A percentile compares a stretch with the other conserved stretches of the same genome.
Evolutionary conservation across 1,140 invertebrate genomes (phyloP).

Genomic region (Calephelis virginiensis): DNA sequence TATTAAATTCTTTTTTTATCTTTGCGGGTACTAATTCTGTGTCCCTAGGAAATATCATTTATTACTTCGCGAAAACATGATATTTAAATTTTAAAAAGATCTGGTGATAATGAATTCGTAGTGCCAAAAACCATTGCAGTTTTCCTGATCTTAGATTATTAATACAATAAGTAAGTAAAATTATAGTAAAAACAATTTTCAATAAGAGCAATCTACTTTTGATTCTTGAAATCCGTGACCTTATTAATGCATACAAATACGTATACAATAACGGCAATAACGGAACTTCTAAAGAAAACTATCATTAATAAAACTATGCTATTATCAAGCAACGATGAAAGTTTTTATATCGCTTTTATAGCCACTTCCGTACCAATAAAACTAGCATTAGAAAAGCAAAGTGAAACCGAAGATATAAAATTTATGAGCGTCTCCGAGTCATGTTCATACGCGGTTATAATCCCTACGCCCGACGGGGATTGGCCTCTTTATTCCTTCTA

Average conservation of each 20-base stretch:
- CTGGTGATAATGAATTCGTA: too few relatives aligned
- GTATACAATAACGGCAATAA: neutral
- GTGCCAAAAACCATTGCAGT: too few relatives aligned
- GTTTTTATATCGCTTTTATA: conserved; percentile 5
- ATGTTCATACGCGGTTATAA: conserved; percentile 33
- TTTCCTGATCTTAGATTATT: too few relatives aligned
- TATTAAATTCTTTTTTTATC: too few relatives aligned
- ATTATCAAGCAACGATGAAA: conserved; percentile 4
- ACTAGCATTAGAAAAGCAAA: conserved; percentile 19
- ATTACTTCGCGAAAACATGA: too few relatives aligned
- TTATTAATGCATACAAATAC: neutral
- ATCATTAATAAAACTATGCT: neutral
- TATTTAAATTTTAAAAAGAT: too few relatives aligned
- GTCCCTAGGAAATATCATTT: too few relatives aligned
- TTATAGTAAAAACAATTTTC: too few relatives aligned
- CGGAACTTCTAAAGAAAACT: neutral
- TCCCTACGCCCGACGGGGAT: conserved; percentile 34
- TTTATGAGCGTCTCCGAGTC: conserved; percentile 6
- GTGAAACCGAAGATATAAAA: conserved; percentile 14
- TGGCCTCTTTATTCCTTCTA: conserved; percentile 43
- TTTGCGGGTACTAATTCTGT: too few relatives aligned
- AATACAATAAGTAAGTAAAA: too few relatives aligned
- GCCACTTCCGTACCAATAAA: conserved; percentile 7
- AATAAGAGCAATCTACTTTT: too few relatives aligned
- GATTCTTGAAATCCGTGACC: too few relatives aligned